Evolutionary conservation across 2,888 invertebrate genomes (phyloP), one percentile per base, ranked within the genome.

Genomic region (Aporophyla nigra): DNA sequence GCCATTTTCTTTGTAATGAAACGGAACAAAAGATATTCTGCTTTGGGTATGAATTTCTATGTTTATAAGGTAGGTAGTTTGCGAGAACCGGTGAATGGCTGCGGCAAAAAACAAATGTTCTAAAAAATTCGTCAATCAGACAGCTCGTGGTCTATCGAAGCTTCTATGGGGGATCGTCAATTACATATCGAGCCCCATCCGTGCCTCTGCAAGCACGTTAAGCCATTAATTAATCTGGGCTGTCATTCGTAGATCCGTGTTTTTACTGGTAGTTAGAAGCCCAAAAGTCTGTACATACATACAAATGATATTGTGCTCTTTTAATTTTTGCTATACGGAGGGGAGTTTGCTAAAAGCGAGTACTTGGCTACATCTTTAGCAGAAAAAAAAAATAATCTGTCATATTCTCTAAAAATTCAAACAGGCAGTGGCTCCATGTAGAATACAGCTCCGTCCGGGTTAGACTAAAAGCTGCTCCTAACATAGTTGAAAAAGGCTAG

Each of bases 1-100:
- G 33, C 33, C 78, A 82, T 67, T 68, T 67, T 62, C 73, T 43
- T 63, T 63, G 73, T 73, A 51, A 71, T 59, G 54, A 33, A 67
- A 81, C 16, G 9, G 21, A 59, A 56, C 67, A 61, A 24, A 54
- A 43, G 49, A 53, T 65, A 24, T 61, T 66, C 14, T 61, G 5
- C 6, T 49, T 65, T 49, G n/a, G 24, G 19, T 53, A 69, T 46
- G 40, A 51, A 24, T 40, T 58, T 67, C 16, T 63, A 4, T 51
- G 1, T 63, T 14, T 43, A 51, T 53, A 24, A 19, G 56, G 43
- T 24, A 43, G 56, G 21, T 58, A 69, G 58, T 69, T 58, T 19
- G 46, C 24, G 24, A 19, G 24, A 16, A 46, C 16, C 24, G 43
- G 9, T 0, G 9, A 5, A 9, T n/a, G 24, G 19, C 51, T 51